Percentiles rank a stretch among this genome's conserved stretches.
Evolutionary conservation across 2,888 invertebrate species (phyloP).

Genomic region (Leptura quadrifasciata): DNA sequence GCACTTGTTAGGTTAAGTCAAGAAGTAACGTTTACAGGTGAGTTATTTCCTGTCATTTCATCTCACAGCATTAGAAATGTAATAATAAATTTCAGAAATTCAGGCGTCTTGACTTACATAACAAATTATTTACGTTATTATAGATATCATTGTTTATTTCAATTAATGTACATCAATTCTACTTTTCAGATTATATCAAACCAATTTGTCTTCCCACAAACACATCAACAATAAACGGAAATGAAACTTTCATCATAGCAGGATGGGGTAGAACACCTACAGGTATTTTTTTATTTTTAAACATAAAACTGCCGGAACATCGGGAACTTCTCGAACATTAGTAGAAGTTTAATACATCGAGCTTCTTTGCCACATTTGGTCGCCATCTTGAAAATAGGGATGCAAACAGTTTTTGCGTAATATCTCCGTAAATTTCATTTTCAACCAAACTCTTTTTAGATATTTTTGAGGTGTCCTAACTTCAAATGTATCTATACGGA

Average conservation of each 20-base stretch:
- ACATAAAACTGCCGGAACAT: no score
- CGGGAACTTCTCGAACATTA: no score
- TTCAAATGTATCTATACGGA: no score
- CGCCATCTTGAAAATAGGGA: no score
- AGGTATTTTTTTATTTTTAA: conserved; percentile 45
- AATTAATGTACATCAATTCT: conserved; percentile 1
- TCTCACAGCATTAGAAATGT: background rate
- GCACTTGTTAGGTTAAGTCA: conserved; percentile 65
- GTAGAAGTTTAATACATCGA: no score
- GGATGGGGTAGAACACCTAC: conserved; percentile 74
- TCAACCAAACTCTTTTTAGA: no score
- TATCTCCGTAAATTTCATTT: no score
- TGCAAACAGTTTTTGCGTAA: no score
- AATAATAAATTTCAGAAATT: background rate
- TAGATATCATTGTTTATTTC: background rate
- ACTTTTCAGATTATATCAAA: conserved; percentile 61
- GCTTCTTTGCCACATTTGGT: no score
- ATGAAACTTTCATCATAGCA: conserved; percentile 66
- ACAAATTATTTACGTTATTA: background rate
- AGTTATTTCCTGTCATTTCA: background rate
- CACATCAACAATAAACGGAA: conserved; percentile 50
- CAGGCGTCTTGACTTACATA: no score
- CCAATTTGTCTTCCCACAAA: conserved; percentile 64
- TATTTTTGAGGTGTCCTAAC: no score
- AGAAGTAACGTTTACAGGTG: conserved; percentile 64